Base-by-base conservation (phyloP, 1,140 invertebrate species). In the Orchesella cincta region DNA sequence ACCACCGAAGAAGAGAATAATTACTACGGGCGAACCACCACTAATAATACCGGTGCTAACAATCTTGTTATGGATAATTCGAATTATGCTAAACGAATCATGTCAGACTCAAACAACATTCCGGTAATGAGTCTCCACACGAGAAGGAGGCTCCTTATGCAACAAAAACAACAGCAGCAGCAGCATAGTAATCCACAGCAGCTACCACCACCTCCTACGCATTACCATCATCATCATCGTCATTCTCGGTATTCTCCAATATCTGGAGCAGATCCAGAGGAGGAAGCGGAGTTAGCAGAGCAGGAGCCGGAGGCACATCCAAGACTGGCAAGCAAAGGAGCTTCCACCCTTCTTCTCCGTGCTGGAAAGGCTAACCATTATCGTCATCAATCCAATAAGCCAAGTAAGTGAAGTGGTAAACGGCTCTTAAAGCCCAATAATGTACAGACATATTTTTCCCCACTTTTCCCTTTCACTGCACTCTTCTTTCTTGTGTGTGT, bases 371-470 rank as follows among this genome's bases (percentile, higher is more conserved):
- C 20, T 46, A 3, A 26, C 52, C 12, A 57, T 26, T n/a, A 28
- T n/a, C 54, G 23, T 62, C 54, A 62, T n/a, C 62, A 67, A 67
- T 67, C 62, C 62, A 67, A 67, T 33, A 67, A 67, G 23, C 62
- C 62, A 67, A 67, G 31, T 29, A 29, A 67, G 26, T 67, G 28
- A 67, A 67, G 62, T 67, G 62, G 62, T 67, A 67, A 67, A 67
- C 31, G 62, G 28, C 62, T 67, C 62, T 67, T 67, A 67, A 67
- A 67, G 28, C 23, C 12, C 28, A 33, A 67, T 67, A 67, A 67
- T 31, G 62, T 29, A 67, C n/a, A 57, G 8, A 62, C 26, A 62
- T 28, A 26, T 29, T 67, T 46, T 46, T 29, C 62, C 23, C 14
- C 31, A 31, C 31, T 12, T 67, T 67, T 31, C 31, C 62, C 62